Base-by-base conservation (phyloP, 2,113 vertebrate genomes). In the Oenanthe melanoleuca region DNA sequence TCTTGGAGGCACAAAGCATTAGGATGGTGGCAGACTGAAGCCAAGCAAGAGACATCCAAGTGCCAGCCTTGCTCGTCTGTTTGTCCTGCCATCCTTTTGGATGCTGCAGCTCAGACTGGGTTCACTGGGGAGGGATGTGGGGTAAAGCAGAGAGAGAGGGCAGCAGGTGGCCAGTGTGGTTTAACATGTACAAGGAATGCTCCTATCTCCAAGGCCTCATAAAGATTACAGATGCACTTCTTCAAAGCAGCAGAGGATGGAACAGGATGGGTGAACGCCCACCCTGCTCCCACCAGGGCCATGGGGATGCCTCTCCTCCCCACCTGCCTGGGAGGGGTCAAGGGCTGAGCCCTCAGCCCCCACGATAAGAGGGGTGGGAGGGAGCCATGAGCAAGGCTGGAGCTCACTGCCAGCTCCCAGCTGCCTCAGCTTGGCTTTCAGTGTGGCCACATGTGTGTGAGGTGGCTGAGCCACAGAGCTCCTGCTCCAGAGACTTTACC, bases 161-260 rank as follows among this genome's bases (percentile, higher is more conserved):
- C 22, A 93, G 47, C 91, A 97, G 95, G 74, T 89, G 91, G 87
- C 75, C 12, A 2, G 21, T 3, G 2, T 29, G 17, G 50, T 57
- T 96, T 69, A 80, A 50, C 22, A 0, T 21, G 44, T 69, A 81
- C 61, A 38, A 23, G 0, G 65, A 57, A 70, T 8, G 23, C 64
- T 89, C 25, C 90, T 95, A 92, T 95, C 88, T 93, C 77, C 89
- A 94, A 95, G 88, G 92, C 71, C 95, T 97, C 1, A 0, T 37
- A 89, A 88, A 93, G 94, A 94, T 97, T 97, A 93, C 21, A 87
- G 75, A 82, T 25, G 74, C 0, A 0, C 71, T 79, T 92, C 87
- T 97, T 96, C 95, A 96, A 96, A 97, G 94, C 55, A 0, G 7
- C 55, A 92, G 93, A 86, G 79, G 88, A 14, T 24, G 75, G 44